Evolutionary conservation across 2,797 vertebrate species (phyloP).

Genomic region (Lateolabrax maculatus): DNA sequence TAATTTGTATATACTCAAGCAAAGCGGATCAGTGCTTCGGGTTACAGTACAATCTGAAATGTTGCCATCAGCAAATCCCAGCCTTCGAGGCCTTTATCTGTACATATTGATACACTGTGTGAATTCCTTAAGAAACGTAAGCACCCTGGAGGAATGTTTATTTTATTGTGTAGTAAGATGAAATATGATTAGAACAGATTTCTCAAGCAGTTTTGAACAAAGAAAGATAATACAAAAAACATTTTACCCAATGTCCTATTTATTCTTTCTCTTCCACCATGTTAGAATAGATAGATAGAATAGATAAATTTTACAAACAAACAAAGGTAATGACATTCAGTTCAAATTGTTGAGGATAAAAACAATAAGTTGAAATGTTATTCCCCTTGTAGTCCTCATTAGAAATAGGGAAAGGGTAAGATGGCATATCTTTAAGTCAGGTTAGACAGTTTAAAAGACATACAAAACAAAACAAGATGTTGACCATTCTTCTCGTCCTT

Average conservation of each 20-base stretch:
- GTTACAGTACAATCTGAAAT: slow-evolving; percentile 39
- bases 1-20: slow-evolving; percentile 48
- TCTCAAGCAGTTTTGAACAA: slow-evolving; percentile 14
- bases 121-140: slow-evolving; percentile 57
- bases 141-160: slow-evolving; percentile 34
- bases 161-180: slow-evolving; percentile 44
- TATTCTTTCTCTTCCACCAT: background rate
- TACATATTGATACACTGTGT: slow-evolving; percentile 47
- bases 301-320: background rate
- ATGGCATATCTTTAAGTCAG: background rate
- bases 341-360: background rate
- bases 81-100: slow-evolving; percentile 31
- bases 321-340: background rate
- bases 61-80: slow-evolving; percentile 49
- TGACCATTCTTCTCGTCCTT: background rate
- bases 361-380: background rate
- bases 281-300: background rate
- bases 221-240: background rate
- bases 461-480: background rate
- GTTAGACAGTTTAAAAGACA: background rate
- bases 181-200: slow-evolving; percentile 34
- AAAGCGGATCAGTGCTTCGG: slow-evolving; percentile 41
- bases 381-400: background rate
- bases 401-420: background rate
- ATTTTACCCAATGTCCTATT: background rate